Evolutionary conservation across 2,113 vertebrate species (phyloP), one percentile per base, ranked within the genome.

Genomic region (Chrysemys picta): DNA sequence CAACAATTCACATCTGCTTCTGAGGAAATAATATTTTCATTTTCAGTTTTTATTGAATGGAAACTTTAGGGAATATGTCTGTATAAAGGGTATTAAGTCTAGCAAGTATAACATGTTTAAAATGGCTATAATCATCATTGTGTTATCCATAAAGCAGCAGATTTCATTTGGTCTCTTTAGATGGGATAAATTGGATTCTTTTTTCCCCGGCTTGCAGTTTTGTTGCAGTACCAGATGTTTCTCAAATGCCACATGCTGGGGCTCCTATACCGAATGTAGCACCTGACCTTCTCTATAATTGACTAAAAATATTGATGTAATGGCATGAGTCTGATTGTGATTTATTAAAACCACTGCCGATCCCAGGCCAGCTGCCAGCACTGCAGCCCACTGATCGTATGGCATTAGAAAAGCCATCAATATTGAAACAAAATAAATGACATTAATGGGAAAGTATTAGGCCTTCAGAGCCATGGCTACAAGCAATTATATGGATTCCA

Each of bases 261-360:
- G 97, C 98, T 98, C 98, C 98, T 97, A 98, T 98, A 98, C 98
- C 96, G 98, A 98, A 98, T 97, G 98, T 98, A 99, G 99, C 99
- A 99, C 99, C 99, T 99, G 99, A 99, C 99, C 99, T 99, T 99
- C 99, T 98, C 98, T 98, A 99, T 99, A 99, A 99, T 99, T 99
- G 99, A 99, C 99, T 99, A 98, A 99, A 99, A 99, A 99, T 99
- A 99, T 99, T 99, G 99, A 99, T 99, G 99, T 99, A 99, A 99
- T 99, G 99, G 99, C 99, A 99, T 98, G 98, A 98, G 99, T 99
- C 99, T 99, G 99, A 99, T 99, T 99, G 99, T 99, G 99, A 99
- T 99, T 99, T 99, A 99, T 99, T 99, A 99, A 99, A 99, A 99
- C 99, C 99, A 99, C 98, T 98, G 98, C 98, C 97, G 98, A 99